Evolutionary conservation across 2,888 invertebrate species (phyloP).

Genomic region (Icerya purchasi): DNA sequence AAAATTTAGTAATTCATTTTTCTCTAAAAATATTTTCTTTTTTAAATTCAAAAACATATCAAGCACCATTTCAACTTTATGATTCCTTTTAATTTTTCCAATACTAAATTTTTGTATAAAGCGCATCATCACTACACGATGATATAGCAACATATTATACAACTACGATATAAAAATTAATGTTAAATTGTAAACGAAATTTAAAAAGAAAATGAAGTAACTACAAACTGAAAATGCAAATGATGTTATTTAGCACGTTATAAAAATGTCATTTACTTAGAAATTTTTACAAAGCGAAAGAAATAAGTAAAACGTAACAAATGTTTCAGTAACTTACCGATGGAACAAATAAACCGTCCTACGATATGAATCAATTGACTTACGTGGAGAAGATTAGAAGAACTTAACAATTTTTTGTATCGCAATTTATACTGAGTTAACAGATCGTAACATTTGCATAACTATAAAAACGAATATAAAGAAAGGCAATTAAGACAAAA

Average conservation of each 20-base stretch:
- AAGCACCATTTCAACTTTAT: too few species aligned
- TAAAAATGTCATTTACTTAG: too few species aligned
- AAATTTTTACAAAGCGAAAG: neutral
- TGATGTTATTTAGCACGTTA: constrained; percentile 2
- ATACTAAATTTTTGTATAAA: too few species aligned
- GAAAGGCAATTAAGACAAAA: neutral
- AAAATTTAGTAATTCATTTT: too few species aligned
- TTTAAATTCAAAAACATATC: too few species aligned
- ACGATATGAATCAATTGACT: constrained; percentile 64
- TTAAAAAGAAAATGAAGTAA: constrained; percentile 13
- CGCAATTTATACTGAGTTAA: constrained; percentile 46
- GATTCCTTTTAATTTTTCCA: too few species aligned
- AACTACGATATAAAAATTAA: too few species aligned
- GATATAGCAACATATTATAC: too few species aligned
- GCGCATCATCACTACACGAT: too few species aligned
- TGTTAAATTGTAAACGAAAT: too few species aligned
- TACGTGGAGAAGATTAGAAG: constrained; percentile 55
- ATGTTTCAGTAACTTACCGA: constrained; percentile 30
- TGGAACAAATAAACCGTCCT: constrained; percentile 35
- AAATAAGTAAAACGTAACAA: neutral
- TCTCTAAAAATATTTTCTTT: too few species aligned
- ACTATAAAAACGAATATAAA: constrained; percentile 18
- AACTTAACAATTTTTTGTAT: constrained; percentile 50
- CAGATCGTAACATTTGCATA: constrained; percentile 39
- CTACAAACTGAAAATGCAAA: constrained; percentile 3